Evolutionary conservation across 1,140 invertebrate species (phyloP).

Genomic region (Limonius californicus): DNA sequence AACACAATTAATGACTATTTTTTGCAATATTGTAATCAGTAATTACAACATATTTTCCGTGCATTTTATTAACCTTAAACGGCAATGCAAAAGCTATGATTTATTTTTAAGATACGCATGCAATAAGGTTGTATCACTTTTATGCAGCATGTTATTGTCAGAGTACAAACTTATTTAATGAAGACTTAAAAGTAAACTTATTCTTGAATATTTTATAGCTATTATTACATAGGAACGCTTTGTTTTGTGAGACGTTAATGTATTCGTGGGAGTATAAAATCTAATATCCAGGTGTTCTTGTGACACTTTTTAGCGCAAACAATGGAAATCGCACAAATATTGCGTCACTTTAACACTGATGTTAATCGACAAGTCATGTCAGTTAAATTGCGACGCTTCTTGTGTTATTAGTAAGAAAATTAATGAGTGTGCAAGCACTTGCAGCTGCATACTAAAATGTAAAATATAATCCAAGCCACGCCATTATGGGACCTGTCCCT

Average conservation of each 20-base stretch:
- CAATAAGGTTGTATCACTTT: too few relatives aligned
- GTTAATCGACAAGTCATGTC: conserved; percentile 12
- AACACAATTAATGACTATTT: too few relatives aligned
- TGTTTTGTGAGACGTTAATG: conserved; percentile 1
- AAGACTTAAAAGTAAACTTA: not conserved
- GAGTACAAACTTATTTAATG: not conserved
- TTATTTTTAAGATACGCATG: too few relatives aligned
- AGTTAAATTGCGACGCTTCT: conserved; percentile 9
- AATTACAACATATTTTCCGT: too few relatives aligned
- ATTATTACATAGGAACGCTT: not conserved
- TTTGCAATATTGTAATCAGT: too few relatives aligned
- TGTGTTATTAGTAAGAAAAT: conserved; percentile 11
- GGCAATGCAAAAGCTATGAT: too few relatives aligned
- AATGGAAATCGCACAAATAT: conserved; percentile 4
- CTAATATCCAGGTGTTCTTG: conserved; percentile 4
- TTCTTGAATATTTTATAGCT: not conserved
- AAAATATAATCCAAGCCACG: not conserved
- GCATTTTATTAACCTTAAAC: too few relatives aligned
- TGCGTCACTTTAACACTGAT: not conserved
- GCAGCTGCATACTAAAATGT: conserved; percentile 1
- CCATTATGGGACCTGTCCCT: not conserved
- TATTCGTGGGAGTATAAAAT: conserved; percentile 5
- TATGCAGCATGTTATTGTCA: too few relatives aligned
- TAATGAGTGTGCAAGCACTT: conserved; percentile 4
- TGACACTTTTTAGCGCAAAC: conserved; percentile 6